Base-by-base conservation (phyloP, 2,888 invertebrate species). In the Melikaiella ostensackeni region DNA sequence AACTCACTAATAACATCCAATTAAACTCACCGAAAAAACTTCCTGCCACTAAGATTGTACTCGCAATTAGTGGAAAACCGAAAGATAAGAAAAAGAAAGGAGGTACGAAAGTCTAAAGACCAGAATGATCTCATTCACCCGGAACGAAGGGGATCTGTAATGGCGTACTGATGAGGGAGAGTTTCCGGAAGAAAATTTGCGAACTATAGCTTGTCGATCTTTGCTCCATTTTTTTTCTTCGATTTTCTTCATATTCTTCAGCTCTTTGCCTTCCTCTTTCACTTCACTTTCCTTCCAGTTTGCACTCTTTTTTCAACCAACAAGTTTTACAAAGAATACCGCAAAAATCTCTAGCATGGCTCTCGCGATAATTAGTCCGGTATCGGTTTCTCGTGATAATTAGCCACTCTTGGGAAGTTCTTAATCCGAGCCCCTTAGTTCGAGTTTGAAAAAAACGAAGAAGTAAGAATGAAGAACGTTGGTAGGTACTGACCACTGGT, bases 331-430 rank as follows among this genome's bases (percentile, higher is more conserved):
- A 77, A 80, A 79, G 79, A 76, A 79, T 78, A 79, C 80, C 79
- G 77, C 80, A 81, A 83, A 84, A 84, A 84, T 84, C 80, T 76
- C 79, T 77, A 77, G 78, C 79, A 79, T 81, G 74, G 75, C 83
- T 75, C 79, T 80, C 64, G 82, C 82, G 83, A 84, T 85, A 84
- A 85, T 85, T 84, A 85, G 83, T 79, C 83, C 75, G 76, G 80
- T 82, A 84, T 84, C 77, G 83, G 85, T 83, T 81, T 82, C 83
- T 84, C 83, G 84, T 82, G 84, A 85, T 85, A 85, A 85, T 85
- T 83, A 85, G 85, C 82, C 81, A 83, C 83, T 80, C 76, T 79
- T 79, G 77, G 77, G 57, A 84, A 85, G 78, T 84, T 85, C 83
- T 85, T 83, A 83, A 84, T 82, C 82, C 81, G 76, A 82, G 81